Percentiles rank a stretch among this genome's conserved stretches.
phyloP scores from a whole-genome alignment of 2,113 vertebrate species.

The Brienomyrus longianalis region DNA sequence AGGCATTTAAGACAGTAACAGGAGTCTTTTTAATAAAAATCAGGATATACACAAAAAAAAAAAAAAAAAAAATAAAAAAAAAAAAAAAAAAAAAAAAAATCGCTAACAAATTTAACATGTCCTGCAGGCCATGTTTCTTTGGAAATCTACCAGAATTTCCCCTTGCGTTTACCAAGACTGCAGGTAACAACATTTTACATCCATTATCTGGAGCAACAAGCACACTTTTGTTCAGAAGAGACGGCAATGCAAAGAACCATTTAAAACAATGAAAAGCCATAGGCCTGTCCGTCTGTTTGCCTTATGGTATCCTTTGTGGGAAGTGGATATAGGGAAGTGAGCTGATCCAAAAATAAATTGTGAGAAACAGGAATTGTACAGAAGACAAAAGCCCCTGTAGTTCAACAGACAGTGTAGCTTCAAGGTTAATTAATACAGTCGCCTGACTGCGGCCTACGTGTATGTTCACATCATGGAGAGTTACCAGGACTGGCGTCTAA shows the following conservation, averaged over 20 bases:
- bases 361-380: neutral
- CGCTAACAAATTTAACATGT: neutral
- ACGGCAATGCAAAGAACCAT: neutral
- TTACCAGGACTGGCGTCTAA: neutral
- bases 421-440: neutral
- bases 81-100: neutral
- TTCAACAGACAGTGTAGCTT: neutral
- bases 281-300: neutral
- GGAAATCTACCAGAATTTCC: neutral
- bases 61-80: neutral
- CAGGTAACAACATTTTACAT: neutral
- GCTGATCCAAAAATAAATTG: neutral
- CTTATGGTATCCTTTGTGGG: neutral
- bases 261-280: neutral
- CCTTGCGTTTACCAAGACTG: neutral
- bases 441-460: neutral
- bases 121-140: neutral
- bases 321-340: neutral
- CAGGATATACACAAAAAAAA: neutral
- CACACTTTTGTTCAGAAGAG: neutral
- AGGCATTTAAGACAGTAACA: neutral
- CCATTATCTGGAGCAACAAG: neutral
- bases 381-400: neutral
- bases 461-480: neutral
- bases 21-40: neutral